Evolutionary conservation across 2,113 vertebrate species (phyloP), one percentile per base, ranked within the genome.

Genomic region (Accipiter virgatus): DNA sequence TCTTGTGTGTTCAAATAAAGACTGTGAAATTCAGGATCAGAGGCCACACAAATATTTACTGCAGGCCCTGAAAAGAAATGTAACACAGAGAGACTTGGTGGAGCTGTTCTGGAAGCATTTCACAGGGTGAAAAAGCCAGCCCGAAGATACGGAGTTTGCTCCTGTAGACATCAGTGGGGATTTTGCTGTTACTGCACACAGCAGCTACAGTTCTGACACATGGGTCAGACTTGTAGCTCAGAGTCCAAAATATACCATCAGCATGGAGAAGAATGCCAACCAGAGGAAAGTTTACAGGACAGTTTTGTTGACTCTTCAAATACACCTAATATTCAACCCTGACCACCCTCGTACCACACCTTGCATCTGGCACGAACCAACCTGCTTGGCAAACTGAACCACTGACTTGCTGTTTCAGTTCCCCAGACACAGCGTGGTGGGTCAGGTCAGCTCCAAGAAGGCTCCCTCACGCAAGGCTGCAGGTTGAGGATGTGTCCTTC

Each of bases 341-440:
- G 34, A 34, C 9, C 3, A 10, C 40, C 40, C 56, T 27, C 34
- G 38, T 25, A 29, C 81, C 77, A 62, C 72, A 75, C 40, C 62
- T 65, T 80, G 48, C 10, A 7, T 3, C 8, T 36, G 66, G 71
- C 66, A 52, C 2, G 1, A 88, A 89, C 61, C 71, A 59, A 27
- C 32, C 47, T 36, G n/a, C 67, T 36, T 13, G 45, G 55, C 66
- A 70, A 82, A 40, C 66, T 31, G 65, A 25, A 2, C 22, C 42
- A 5, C 12, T 63, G 74, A 31, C n/a, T 12, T 0, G 1, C 20
- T 7, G n/a, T 7, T 53, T 13, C 43, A 19, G 61, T 3, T 47
- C 11, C 55, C 21, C 56, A 19, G n/a, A 5, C 23, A 8, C 11
- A 36, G 63, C 43, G 22, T 3, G 0, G 34, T 2, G 13, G 32